These are phyloP conservation scores for Notechis scutatus DNA, from an alignment of 2,113 vertebrate genomes.

Conservation along the genomic window DNA sequence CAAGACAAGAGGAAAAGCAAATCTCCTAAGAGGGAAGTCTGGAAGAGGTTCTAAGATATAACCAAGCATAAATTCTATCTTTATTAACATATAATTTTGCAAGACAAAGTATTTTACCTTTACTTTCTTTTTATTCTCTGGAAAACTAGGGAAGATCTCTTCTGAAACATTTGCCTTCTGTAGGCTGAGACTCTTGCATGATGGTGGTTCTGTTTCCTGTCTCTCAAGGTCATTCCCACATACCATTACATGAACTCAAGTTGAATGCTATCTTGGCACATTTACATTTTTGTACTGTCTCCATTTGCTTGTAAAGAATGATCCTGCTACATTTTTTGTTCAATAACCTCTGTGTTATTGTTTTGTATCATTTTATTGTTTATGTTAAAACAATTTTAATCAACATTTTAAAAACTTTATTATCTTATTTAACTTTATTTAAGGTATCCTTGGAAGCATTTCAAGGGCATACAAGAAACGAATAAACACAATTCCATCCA, in stretches of 20 bases:
- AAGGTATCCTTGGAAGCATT: background rate
- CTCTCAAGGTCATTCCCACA: background rate
- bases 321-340: background rate
- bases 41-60: background rate
- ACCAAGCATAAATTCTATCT: background rate
- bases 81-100: background rate
- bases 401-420: background rate
- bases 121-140: background rate
- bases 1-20: background rate
- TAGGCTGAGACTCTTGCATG: background rate
- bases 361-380: background rate
- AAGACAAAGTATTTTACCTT: background rate
- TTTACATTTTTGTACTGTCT: background rate
- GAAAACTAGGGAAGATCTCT: background rate
- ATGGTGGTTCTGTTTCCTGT: background rate
- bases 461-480: background rate
- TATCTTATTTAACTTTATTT: background rate
- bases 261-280: background rate
- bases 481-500: background rate
- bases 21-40: background rate
- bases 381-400: background rate
- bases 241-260: background rate
- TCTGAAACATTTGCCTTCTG: background rate
- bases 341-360: background rate
- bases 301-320: background rate